phyloP scores from a whole-genome alignment of 2,888 invertebrate species.

The Dichetophora obliterata region DNA sequence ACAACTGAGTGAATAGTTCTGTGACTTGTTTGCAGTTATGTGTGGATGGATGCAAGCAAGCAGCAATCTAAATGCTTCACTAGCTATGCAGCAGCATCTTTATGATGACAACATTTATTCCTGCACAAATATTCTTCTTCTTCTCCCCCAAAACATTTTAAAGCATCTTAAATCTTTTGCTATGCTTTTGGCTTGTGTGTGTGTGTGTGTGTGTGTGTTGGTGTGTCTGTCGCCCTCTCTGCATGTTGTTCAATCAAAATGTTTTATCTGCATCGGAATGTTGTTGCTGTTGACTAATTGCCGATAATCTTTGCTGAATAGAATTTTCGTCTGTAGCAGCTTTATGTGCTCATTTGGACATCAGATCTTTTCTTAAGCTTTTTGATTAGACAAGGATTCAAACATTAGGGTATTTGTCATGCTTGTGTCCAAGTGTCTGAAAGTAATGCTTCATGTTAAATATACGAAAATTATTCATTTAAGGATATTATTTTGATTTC shows the following conservation, averaged over 20 bases:
- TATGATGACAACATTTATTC: no score
- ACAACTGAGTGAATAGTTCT: no score
- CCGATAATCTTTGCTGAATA: constrained; percentile 24
- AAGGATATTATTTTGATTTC: background rate
- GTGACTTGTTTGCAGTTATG: no score
- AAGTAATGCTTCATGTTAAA: background rate
- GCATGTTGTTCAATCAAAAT: constrained; percentile 9
- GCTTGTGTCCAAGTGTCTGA: background rate
- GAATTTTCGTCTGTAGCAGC: background rate
- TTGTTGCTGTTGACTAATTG: constrained; percentile 30
- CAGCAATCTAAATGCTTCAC: no score
- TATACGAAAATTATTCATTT: background rate
- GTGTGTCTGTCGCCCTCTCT: background rate
- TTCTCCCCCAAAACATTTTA: no score
- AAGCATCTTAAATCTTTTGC: no score
- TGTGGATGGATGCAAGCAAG: no score
- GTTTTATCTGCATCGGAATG: constrained; percentile 21
- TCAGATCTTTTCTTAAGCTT: background rate
- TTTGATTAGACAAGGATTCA: background rate
- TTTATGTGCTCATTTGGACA: background rate
- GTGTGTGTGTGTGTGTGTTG: no score
- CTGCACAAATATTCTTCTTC: no score
- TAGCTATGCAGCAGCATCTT: no score
- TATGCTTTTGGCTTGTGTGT: no score
- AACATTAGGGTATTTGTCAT: background rate